Evolutionary conservation across 2,797 vertebrate genomes (phyloP), one percentile per base, ranked within the genome.

Genomic region (Tarsius wallacei): DNA sequence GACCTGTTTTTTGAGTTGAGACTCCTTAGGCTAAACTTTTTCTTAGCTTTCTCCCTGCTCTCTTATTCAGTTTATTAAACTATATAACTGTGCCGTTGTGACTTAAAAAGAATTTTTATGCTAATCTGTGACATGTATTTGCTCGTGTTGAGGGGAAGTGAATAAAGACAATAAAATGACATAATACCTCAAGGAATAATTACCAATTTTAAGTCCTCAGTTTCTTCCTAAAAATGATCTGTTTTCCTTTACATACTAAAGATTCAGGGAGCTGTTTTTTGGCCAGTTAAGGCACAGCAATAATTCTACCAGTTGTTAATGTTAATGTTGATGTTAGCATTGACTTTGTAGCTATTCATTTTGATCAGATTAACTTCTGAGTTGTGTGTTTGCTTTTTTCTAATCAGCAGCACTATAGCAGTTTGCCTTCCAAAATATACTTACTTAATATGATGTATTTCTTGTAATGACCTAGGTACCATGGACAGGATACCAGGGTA

Each of bases 401-500:
- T 96, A 71, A 82, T 81, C 47, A 86, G 14, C 16, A 91, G 14
- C 51, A 59, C 19, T 68, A 33, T 66, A 89, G 49, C 55, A 33
- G 17, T 82, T 95, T 88, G 24, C 36, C 33, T 77, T 92, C n/a
- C 59, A 13, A 64, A 96, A 47, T 91, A 89, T 28, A 76, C 81
- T 90, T 95, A 97, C 94, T 96, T 51, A 19, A 71, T 24, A 55
- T 28, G 36, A 10, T 96, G 14, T 63, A 1, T 57, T 93, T 97
- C 26, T 96, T 76, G 12, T 2, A 22, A 93, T 95, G 55, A 57
- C 55, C 0, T 90, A 99, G 99, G 99, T 99, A 97, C 99, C 99
- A 0, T 99, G 99, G 99, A 99, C 99, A 53, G 99, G 99, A 97
- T 99, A 99, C 98, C 99, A 99, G 99, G 99, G 99, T 98, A 99